phyloP scores from a whole-genome alignment of 2,797 vertebrate species.

The Sciurus vulgaris region DNA sequence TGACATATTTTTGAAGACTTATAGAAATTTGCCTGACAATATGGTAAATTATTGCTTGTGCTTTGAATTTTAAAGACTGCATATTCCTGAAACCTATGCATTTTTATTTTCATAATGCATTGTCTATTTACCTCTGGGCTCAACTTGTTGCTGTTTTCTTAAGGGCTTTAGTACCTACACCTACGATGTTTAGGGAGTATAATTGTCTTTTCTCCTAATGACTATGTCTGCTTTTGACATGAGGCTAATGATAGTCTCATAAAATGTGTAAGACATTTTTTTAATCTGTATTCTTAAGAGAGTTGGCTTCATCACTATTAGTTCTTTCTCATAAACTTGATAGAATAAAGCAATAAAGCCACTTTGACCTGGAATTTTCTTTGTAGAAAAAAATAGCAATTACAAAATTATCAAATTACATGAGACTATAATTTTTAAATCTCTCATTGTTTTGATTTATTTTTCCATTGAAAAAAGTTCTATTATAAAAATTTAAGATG shows the following conservation, averaged over 20 bases:
- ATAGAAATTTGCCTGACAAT: not conserved
- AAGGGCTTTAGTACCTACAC: not conserved
- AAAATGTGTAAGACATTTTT: not conserved
- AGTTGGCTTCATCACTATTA: not conserved
- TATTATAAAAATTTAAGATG: not conserved
- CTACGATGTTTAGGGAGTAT: no score
- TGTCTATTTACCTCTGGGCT: not conserved
- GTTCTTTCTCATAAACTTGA: not conserved
- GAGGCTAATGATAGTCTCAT: not conserved
- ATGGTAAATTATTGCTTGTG: not conserved
- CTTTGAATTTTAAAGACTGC: not conserved
- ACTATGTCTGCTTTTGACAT: not conserved
- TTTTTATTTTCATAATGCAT: not conserved
- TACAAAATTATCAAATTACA: not conserved
- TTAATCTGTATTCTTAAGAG: not conserved
- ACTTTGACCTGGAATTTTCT: not conserved
- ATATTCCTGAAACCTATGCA: not conserved
- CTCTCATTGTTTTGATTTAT: not conserved
- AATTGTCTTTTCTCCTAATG: not conserved
- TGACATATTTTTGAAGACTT: not conserved
- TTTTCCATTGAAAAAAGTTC: not conserved
- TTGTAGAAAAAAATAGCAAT: not conserved
- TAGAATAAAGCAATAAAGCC: not conserved
- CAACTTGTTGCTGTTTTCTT: not conserved
- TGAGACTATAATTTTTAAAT: not conserved